These are phyloP conservation scores for Nemopilema nomurai DNA, from an alignment of 30 jellyfish, hydroid and myxozoan species.

Conservation along the genomic window DNA sequence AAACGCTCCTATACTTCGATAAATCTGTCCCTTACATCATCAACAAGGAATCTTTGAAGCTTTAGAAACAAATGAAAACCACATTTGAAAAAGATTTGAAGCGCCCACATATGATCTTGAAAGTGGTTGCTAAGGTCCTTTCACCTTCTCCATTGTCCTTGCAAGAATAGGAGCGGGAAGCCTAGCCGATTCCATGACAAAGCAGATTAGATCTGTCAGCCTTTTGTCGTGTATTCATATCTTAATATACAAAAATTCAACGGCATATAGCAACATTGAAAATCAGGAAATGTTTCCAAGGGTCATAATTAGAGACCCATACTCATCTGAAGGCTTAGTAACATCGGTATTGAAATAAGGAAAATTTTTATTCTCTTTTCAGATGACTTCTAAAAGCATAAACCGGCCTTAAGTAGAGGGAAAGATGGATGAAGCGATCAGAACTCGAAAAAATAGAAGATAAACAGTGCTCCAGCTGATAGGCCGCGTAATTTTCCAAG, in stretches of 20 bases:
- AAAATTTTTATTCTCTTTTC: no score
- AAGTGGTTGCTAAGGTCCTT: neutral
- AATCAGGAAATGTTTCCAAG: neutral
- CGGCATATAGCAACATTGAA: neutral
- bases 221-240: neutral
- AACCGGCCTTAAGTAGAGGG: no score
- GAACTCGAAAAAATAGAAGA: no score
- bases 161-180: neutral
- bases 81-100: neutral
- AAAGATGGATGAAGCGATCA: no score
- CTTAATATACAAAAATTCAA: neutral
- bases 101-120: neutral
- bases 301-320: neutral
- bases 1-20: no score
- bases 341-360: no score
- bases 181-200: neutral
- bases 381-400: no score
- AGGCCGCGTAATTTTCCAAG: no score
- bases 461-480: no score
- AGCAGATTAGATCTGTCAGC: neutral
- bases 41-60: neutral
- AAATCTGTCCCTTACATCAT: neutral
- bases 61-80: neutral
- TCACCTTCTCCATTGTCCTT: neutral
- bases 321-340: neutral